Base-by-base conservation (phyloP, 2,113 vertebrate genomes). In the Trematocara zebra region DNA sequence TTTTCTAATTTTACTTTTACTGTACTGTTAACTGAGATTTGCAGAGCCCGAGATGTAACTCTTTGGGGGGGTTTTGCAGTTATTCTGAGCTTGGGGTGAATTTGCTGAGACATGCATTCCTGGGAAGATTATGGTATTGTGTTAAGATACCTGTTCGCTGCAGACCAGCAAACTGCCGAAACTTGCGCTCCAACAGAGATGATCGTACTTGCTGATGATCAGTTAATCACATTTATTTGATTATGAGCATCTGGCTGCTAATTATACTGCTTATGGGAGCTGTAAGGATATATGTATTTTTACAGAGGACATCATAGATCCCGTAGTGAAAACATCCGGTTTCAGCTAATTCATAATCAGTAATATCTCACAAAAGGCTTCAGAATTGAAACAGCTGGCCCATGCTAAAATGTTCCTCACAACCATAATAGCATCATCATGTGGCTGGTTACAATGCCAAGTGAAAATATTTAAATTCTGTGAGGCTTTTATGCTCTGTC, bases 21-120 rank as follows among this genome's bases (percentile, higher is more conserved):
- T 64, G 6, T 7, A 37, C 59, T n/a, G 59, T 26, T 74, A 74
- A 74, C 20, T 74, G 8, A 74, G 23, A 17, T 64, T 11, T 64
- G 59, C 17, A 64, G 59, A 37, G 59, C 31, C 40, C 9, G 2
- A 47, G 67, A 26, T 74, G 42, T 49, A 47, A 17, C 6, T 49
- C 69, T 76, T 49, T 28, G 15, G 26, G 69, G 2, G 10, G 0
- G 0, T 0, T 1, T 61, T 35, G 17, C 10, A n/a, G 33, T 64
- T 64, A 37, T 37, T 64, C 33, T 64, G 59, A 12, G 7, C 26
- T 57, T 31, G 7, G 33, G 17, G 31, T 74, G 40, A 74, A 17
- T 47, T 74, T 18, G 69, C 42, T 74, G 23, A 44, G 26, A 76
- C 23, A 7, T 49, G 42, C 23, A 49, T 17, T 74, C 20, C 14